These are phyloP conservation scores for Pachymerium ferrugineum DNA, from an alignment of 2,888 invertebrate species.

Conservation along the genomic window DNA sequence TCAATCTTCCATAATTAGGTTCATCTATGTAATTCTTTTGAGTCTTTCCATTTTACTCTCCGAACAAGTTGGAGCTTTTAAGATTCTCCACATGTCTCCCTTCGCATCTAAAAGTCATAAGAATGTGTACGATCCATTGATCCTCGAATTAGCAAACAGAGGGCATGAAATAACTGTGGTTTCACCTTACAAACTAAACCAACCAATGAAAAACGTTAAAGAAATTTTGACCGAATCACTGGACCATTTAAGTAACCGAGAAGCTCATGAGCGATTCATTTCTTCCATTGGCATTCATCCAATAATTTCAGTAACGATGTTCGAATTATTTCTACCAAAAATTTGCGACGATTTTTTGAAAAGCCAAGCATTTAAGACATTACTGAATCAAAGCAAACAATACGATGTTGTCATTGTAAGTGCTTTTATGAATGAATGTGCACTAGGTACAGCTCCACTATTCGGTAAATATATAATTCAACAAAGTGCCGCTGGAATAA, in stretches of 20 bases:
- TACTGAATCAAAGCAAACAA: background rate
- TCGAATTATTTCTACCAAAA: no score
- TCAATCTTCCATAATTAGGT: no score
- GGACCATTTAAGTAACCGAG: no score
- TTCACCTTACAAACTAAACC: background rate
- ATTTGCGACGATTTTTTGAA: background rate
- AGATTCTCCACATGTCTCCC: background rate
- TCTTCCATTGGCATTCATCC: no score
- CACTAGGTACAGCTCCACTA: background rate
- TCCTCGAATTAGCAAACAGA: background rate
- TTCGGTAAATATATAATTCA: background rate
- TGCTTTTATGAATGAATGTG: background rate
- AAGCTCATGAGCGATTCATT: no score
- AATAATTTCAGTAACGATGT: no score
- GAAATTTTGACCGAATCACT: no score
- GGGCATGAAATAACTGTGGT: background rate
- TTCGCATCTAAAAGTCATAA: constrained; percentile 4
- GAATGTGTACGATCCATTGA: background rate
- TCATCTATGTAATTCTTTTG: no score
- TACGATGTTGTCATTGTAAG: background rate
- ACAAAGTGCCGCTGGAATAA: background rate
- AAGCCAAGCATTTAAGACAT: background rate
- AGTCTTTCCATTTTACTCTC: no score
- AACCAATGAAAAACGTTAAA: background rate
- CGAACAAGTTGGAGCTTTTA: background rate